Evolutionary conservation across 1,140 invertebrate genomes (phyloP), one percentile per base, ranked within the genome.

Genomic region (Drosophila chauvacae): DNA sequence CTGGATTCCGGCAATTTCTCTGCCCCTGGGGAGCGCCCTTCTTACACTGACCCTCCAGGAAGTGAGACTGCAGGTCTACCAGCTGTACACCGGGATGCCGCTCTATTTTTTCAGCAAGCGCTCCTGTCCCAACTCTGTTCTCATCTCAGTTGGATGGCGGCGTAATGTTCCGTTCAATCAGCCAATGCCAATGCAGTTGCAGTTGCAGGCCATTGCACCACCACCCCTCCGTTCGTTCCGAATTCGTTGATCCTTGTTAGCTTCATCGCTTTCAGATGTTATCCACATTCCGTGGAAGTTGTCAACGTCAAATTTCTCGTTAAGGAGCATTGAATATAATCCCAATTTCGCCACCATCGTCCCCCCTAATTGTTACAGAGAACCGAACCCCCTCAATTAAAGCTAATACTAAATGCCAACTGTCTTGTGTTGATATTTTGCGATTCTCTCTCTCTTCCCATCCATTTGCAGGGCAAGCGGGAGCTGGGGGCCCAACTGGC

Each of bases 401-500:
- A 70, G 20, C 47, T 44, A 30, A 45, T 6, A 23, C 39, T 37
- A 55, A 55, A 48, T 14, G 9, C 33, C 18, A 63, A 63, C 30
- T 16, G 28, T 13, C n/a, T 11, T 44, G n/a, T 65, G 14, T 30
- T 58, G 14, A 47, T 58, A 26, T 20, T 2, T 61, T 62, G 58
- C 5, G 14, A 16, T 58, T 30, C 45, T 7, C 37, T 11, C 41
- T 53, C 20, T 50, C 3, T 41, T 57, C 18, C 59, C 7, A 44
- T 41, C 39, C 51, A 14, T 14, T 87, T 83, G 26, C 58, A 87
- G 84, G n/a, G 3, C 13, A 57, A 75, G 18, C 59, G 55, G 16
- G 63, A 77, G 20, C 37, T 75, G 18, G 63, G 59, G 26, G 78
- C 85, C 16, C 74, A 88, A 18, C 44, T 92, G 50, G 88, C 91